Base-by-base conservation (phyloP, 2,888 invertebrate species). In the Germaria angustata region DNA sequence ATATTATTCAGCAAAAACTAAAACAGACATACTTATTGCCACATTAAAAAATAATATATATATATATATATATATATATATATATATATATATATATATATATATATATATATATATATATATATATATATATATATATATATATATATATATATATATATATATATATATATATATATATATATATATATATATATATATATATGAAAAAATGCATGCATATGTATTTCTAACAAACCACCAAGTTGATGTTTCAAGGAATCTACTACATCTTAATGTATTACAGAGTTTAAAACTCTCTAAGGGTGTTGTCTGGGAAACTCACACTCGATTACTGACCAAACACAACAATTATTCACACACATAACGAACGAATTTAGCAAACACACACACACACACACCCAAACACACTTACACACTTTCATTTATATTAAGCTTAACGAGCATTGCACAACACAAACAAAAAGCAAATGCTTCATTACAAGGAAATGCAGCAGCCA, bases 281-380 rank as follows among this genome's bases (percentile, higher is more conserved):
- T 71, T 53, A 36, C 24, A 36, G 72, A 57, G 66, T 49, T 59
- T 34, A 44, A 72, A 51, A 68, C 36, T 51, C 57, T 41, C 28
- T 28, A 24, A 55, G 66, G 82, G 84, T 82, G 84, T 84, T 80
- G 84, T 84, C 84, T 84, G 82, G 81, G 36, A 51, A 66, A 46
- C 84, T 57, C 84, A 80, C 36, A 78, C 82, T 49, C 39, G 57
- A 53, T 73, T 55, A 82, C 82, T 84, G 84, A 84, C 84, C 84
- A 80, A 82, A 82, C 81, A 73, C 80, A 84, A 84, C 79, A 76
- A 39, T 51, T 69, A 41, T 44, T 49, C 41, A 49, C 32, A 73
- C 72, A 20, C 1, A 20, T 2, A n/a, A 66, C 9, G 8, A 17
- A 75, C 59, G 32, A 2, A 49, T 13, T 5, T 24, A 8, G 13